A percentile compares a stretch with the other conserved stretches of the same genome.
Conservation (phyloP, 2,888 invertebrate genomes). For the Watsonalla cultraria region DNA sequence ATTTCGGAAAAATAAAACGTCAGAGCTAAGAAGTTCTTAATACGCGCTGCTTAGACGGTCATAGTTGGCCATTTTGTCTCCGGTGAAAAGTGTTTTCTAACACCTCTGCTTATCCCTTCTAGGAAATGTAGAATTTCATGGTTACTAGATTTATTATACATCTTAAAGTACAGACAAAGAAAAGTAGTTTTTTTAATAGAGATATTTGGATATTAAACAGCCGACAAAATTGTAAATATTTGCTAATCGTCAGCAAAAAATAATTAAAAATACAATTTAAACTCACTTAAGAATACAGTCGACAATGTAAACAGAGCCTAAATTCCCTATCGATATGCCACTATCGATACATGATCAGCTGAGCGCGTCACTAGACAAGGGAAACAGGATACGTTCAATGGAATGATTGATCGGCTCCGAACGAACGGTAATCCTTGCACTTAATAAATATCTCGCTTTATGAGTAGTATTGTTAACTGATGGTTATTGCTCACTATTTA, state of each 20-base stretch:
- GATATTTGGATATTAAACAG: too few relatives aligned
- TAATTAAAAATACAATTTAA: background rate
- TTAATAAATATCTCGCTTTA: constrained; percentile 62
- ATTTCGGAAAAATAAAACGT: too few relatives aligned
- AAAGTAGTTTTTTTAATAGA: too few relatives aligned
- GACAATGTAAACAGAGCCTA: background rate
- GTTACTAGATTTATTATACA: too few relatives aligned
- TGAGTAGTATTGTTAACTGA: constrained; percentile 13
- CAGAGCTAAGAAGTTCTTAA: too few relatives aligned
- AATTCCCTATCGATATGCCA: background rate
- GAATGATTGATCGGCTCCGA: constrained; percentile 75
- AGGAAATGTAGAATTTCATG: too few relatives aligned
- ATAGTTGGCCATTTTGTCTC: too few relatives aligned
- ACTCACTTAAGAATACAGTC: background rate
- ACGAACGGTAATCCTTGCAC: constrained; percentile 74
- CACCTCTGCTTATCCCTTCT: too few relatives aligned
- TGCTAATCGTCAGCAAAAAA: background rate
- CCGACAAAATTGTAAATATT: too few relatives aligned
- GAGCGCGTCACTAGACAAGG: constrained; percentile 50
- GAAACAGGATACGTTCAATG: constrained; percentile 78
- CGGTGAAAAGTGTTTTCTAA: too few relatives aligned
- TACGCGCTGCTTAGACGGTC: too few relatives aligned
- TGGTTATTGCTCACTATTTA: background rate
- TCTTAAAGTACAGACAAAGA: too few relatives aligned
- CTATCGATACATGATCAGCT: constrained; percentile 32